Percentiles rank a stretch among this genome's conserved stretches.
Conservation (phyloP, 2,888 invertebrate species). For the Calameuta idolon region DNA sequence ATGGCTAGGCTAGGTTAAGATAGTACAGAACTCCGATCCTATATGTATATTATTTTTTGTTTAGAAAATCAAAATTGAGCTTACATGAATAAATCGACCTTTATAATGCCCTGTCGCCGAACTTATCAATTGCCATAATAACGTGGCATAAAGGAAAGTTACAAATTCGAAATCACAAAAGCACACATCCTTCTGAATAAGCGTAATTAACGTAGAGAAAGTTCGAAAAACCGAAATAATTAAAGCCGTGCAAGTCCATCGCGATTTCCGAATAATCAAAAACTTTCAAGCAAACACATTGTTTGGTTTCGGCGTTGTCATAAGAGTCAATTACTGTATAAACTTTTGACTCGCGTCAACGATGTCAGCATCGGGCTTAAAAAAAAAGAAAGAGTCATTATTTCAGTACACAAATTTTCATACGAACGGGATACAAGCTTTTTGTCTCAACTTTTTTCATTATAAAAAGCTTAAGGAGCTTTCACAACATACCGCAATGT, state of each 20-base stretch:
- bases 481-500: neutral
- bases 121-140: neutral
- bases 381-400: neutral
- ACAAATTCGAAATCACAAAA: neutral
- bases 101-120: neutral
- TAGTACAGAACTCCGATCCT: no score
- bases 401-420: neutral
- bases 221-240: no score
- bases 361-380: neutral
- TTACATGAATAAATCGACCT: neutral
- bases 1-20: no score
- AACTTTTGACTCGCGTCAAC: neutral
- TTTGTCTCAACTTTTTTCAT: neutral
- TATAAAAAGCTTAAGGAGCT: neutral
- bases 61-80: neutral
- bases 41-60: neutral
- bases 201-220: no score
- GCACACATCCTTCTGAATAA: no score
- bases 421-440: neutral
- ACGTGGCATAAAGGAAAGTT: neutral
- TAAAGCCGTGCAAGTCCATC: neutral
- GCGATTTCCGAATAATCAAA: neutral
- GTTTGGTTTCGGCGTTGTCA: neutral
- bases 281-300: neutral
- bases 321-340: neutral